Evolutionary conservation across 2,797 vertebrate genomes (phyloP), one percentile per base, ranked within the genome.

Genomic region (Taenioides sp.): DNA sequence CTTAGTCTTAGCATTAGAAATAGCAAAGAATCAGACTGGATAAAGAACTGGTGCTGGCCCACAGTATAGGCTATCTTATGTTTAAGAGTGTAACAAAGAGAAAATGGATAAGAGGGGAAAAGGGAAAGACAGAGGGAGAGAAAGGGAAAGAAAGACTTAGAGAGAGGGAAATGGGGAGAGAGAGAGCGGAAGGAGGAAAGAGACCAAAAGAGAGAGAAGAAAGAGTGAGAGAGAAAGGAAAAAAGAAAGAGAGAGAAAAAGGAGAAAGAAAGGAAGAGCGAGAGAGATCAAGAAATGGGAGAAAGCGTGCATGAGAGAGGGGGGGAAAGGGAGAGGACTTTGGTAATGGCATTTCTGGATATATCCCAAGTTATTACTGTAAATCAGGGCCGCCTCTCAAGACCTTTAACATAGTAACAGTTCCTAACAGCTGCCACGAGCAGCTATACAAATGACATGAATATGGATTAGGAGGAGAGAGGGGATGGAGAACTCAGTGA

Each of bases 291-390:
- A 23, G 50, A 57, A 50, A 50, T 5, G 73, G 67, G 60, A 71
- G 74, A 69, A 43, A 69, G 31, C 40, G 54, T 65, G 28, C 28
- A 31, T 31, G 34, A 34, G 37, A 54, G 16, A 20, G 49, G 7
- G 31, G 7, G 31, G 5, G 78, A 64, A 62, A 14, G 37, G 3
- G n/a, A 37, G 55, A 65, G 70, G 79, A 69, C 67, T 85, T 78
- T 66, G 68, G 87, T 91, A 90, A 92, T 92, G 90, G 89, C 83
- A 90, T 92, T 89, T 91, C 84, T 92, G 90, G 91, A 92, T 87
- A 91, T 88, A 91, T 87, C 86, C 90, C 92, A 94, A 93, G 89
- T 91, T 92, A 92, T 92, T 92, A 92, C 87, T 87, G 90, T 92
- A 93, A 93, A 94, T 93, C 92, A 93, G 86, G 77, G 77, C 78